Evolutionary conservation across 2,888 invertebrate genomes (phyloP).

Genomic region (Clanis bilineata): DNA sequence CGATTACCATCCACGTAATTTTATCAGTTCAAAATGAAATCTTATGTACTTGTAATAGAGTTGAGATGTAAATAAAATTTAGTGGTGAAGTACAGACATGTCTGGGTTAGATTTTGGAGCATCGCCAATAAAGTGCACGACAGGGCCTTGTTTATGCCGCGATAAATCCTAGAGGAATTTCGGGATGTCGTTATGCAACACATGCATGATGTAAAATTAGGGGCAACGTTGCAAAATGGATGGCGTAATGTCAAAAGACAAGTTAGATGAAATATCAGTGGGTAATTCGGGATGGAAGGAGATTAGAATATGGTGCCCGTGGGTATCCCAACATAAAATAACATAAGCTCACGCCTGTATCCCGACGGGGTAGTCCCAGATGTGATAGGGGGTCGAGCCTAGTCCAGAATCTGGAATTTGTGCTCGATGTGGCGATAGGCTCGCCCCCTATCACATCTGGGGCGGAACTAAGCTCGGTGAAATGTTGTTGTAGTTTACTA

Average conservation of each 20-base stretch:
- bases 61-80: background rate
- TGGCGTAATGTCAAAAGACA: background rate
- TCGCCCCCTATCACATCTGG: too few relatives aligned
- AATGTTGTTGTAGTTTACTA: too few relatives aligned
- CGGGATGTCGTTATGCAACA: background rate
- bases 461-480: too few relatives aligned
- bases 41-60: background rate
- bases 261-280: background rate
- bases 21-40: background rate
- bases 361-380: too few relatives aligned
- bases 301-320: too few relatives aligned
- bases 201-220: background rate
- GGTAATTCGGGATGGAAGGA: background rate
- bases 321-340: too few relatives aligned
- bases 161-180: background rate
- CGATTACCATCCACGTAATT: background rate
- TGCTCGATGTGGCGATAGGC: too few relatives aligned
- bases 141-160: background rate
- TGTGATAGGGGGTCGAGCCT: too few relatives aligned
- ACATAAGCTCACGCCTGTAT: too few relatives aligned
- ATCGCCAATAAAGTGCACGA: conserved; percentile 3
- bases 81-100: background rate
- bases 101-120: conserved; percentile 2
- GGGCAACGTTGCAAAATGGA: background rate
- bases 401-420: too few relatives aligned